A percentile compares a stretch with the other conserved stretches of the same genome.
Evolutionary conservation across 2,797 vertebrate species (phyloP).

Genomic region (Scolopax bukidnonensis): DNA sequence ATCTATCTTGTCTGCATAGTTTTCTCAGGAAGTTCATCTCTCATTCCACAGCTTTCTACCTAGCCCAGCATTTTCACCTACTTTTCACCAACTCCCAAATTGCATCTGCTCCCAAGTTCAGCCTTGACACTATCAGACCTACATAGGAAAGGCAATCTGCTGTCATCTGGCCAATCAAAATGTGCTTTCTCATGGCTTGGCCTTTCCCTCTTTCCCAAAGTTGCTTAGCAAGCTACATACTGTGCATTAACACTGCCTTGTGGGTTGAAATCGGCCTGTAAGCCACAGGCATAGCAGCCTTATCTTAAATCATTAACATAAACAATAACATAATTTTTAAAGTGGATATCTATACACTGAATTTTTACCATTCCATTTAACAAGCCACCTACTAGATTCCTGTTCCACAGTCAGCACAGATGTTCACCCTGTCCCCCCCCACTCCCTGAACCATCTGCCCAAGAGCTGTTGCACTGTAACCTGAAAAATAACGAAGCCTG

Average conservation of each 20-base stretch:
- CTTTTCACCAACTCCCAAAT: background rate
- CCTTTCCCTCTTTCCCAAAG: background rate
- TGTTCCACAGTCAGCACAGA: background rate
- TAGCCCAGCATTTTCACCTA: background rate
- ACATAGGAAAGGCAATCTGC: background rate
- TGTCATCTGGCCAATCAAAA: background rate
- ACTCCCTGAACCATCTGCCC: background rate
- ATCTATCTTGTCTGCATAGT: background rate
- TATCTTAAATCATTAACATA: constrained; percentile 12
- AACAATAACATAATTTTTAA: constrained; percentile 8
- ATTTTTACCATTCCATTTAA: constrained; percentile 4
- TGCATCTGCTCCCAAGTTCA: background rate
- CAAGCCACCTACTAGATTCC: background rate
- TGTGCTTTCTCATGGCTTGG: background rate
- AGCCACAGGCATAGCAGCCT: background rate
- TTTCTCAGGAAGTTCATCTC: background rate
- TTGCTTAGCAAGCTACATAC: background rate
- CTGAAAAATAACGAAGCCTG: background rate
- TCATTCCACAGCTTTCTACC: background rate
- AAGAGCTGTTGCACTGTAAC: constrained; percentile 7
- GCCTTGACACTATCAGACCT: background rate
- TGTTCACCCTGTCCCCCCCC: background rate
- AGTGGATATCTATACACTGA: background rate
- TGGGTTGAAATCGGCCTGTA: background rate
- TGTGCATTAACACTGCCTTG: background rate